These are phyloP conservation scores for Lucilia sericata DNA, from an alignment of 1,140 invertebrate genomes.

Conservation along the genomic window DNA sequence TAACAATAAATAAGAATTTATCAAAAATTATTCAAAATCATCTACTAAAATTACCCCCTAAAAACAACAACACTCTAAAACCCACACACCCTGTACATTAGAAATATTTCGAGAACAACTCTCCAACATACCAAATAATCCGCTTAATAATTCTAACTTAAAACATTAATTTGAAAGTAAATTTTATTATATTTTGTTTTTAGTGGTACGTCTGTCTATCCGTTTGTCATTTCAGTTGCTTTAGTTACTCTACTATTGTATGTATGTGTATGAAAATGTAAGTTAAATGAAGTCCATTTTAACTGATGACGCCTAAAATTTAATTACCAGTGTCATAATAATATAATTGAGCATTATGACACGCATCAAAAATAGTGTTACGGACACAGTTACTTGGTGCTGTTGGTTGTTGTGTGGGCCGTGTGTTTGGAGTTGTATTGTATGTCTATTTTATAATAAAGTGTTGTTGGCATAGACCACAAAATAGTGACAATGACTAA, in stretches of 20 bases:
- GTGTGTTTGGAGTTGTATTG: not conserved
- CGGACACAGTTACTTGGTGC: not conserved
- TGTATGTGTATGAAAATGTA: not conserved
- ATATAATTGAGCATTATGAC: slow-evolving; percentile 47
- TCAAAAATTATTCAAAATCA: slow-evolving; percentile 30
- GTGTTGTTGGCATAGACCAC: not conserved
- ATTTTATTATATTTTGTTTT: not conserved
- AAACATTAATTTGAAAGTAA: not conserved
- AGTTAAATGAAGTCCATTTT: slow-evolving; percentile 38
- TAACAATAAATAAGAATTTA: slow-evolving; percentile 43
- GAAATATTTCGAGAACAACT: not conserved
- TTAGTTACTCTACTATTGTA: not conserved
- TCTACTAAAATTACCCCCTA: not conserved
- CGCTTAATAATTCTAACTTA: not conserved
- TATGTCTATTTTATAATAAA: not conserved
- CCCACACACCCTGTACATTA: not conserved
- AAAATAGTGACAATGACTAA: slow-evolving; percentile 43
- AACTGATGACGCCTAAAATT: slow-evolving; percentile 39
- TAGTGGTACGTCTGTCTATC: not conserved
- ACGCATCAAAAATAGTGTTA: slow-evolving; percentile 30
- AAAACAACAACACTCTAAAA: not conserved
- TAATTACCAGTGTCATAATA: slow-evolving; percentile 43
- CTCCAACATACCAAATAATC: slow-evolving; percentile 29
- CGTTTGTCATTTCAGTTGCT: not conserved
- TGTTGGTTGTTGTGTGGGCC: not conserved